Evolutionary conservation across 2,113 vertebrate genomes (phyloP).

Genomic region (Aythya baeri): DNA sequence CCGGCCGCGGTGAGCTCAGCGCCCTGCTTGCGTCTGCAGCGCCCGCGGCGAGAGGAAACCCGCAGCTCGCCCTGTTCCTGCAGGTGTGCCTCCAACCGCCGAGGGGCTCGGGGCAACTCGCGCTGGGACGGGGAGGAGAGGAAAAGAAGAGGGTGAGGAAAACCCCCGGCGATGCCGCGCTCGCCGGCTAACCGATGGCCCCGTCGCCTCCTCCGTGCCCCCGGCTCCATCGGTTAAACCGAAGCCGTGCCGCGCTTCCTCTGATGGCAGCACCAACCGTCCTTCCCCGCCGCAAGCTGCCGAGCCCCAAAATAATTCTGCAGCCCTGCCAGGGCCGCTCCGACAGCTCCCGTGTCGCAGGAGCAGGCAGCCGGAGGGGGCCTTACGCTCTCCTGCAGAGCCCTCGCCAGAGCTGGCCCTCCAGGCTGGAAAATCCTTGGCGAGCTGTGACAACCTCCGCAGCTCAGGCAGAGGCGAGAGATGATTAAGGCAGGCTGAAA

Average conservation of each 20-base stretch:
- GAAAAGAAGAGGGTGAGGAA: background rate
- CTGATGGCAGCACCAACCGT: background rate
- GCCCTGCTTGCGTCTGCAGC: background rate
- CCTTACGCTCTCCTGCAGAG: background rate
- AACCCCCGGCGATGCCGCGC: rapidly evolving
- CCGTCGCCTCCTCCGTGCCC: background rate
- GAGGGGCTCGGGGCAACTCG: background rate
- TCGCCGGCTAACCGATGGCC: background rate
- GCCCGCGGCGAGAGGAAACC: background rate
- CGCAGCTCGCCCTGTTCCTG: background rate
- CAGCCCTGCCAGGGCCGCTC: background rate
- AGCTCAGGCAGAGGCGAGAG: slow-evolving; percentile 54
- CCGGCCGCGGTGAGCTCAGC: background rate
- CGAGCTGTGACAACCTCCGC: slow-evolving; percentile 46
- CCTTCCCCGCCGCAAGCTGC: rapidly evolving
- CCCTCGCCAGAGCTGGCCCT: background rate
- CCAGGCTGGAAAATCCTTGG: slow-evolving; percentile 44
- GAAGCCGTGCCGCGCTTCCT: background rate
- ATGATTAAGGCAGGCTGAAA: slow-evolving; percentile 68
- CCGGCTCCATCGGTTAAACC: background rate
- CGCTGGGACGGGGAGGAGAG: background rate
- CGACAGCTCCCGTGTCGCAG: rapidly evolving
- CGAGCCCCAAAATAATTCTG: background rate
- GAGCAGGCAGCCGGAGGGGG: background rate
- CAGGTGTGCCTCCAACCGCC: slow-evolving; percentile 26